Percentiles rank a stretch among this genome's conserved stretches.
Conservation (phyloP, 2,797 vertebrate species). For the Melanotaenia parkinsoni region DNA sequence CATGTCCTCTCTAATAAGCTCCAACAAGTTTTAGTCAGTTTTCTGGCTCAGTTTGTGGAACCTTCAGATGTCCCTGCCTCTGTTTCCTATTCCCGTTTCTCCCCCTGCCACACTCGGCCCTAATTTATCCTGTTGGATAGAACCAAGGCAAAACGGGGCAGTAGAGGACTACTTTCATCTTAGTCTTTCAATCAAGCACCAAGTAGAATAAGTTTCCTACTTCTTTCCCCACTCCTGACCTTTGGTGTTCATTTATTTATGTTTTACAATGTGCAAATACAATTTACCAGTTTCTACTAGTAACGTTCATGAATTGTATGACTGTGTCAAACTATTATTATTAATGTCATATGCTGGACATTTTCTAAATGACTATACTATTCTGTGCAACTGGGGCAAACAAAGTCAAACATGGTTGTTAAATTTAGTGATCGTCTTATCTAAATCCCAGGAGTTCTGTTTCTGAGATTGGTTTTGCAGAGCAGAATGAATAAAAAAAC, state of each 20-base stretch:
- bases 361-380: background rate
- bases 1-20: constrained; percentile 29
- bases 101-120: constrained; percentile 55
- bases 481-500: background rate
- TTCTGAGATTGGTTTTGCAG: constrained; percentile 23
- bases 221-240: constrained; percentile 45
- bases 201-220: constrained; percentile 60
- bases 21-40: constrained; percentile 44
- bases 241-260: constrained; percentile 13
- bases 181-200: constrained; percentile 50
- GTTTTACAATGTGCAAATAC: background rate
- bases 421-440: constrained; percentile 5
- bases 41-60: constrained; percentile 31
- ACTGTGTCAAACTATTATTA: constrained; percentile 3
- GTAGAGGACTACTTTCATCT: constrained; percentile 56
- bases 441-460: background rate
- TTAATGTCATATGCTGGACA: background rate
- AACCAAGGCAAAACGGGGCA: constrained; percentile 46
- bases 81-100: constrained; percentile 62
- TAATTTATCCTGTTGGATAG: constrained; percentile 44
- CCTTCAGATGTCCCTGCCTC: constrained; percentile 55
- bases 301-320: constrained; percentile 6
- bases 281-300: constrained; percentile 2
- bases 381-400: constrained; percentile 1
- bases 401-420: background rate